Evolutionary conservation across 92 coral and sea anemone species (phyloP), one percentile per base, ranked within the genome.

Genomic region (Zoanthus gigantus): DNA sequence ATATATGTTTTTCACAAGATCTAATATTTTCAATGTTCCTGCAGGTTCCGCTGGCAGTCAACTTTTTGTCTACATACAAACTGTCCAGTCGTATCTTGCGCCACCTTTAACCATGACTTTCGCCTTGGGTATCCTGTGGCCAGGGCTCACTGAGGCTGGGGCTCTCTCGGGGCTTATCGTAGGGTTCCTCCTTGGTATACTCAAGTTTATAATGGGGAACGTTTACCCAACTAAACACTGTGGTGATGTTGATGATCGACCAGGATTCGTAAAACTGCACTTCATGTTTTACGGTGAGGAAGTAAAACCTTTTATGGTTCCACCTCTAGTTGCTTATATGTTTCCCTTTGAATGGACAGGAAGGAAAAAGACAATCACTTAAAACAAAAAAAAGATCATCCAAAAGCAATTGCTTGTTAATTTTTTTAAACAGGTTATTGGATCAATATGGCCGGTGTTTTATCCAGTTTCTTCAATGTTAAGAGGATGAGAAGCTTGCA

Each of bases 101-200:
- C 98, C 99, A 6, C 99, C 98, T 6, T 89, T 97, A 77, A 97
- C 98, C 66, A 92, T 96, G 94, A 90, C 93, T 34, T 97, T 97
- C 72, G 91, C 87, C 2, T 76, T 97, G 86, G 99, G 99, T 58
- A 97, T 97, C 90, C 86, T 95, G 90, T 97, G 99, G 99, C 92
- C 99, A 30, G 92, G 97, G n/a, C 93, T 96, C 67, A 92, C 96
- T 16, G 92, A 92, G 18, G 93, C 92, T 23, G 99, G 99, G 30
- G 99, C 98, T 14, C 74, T 96, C 67, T 85, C 92, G 10, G 98
- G 98, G 58, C 87, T 95, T 23, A 61, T 89, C 28, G 87, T 95
- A 7, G 99, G 99, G 6, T 92, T 94, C 12, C 10, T 95, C 13
- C 31, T 97, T 76, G 98, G 99, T 52, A 85, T 95, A 77, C 77